These are phyloP conservation scores for Taphrorychus bicolor DNA, from an alignment of 2,888 invertebrate species.

Conservation along the genomic window DNA sequence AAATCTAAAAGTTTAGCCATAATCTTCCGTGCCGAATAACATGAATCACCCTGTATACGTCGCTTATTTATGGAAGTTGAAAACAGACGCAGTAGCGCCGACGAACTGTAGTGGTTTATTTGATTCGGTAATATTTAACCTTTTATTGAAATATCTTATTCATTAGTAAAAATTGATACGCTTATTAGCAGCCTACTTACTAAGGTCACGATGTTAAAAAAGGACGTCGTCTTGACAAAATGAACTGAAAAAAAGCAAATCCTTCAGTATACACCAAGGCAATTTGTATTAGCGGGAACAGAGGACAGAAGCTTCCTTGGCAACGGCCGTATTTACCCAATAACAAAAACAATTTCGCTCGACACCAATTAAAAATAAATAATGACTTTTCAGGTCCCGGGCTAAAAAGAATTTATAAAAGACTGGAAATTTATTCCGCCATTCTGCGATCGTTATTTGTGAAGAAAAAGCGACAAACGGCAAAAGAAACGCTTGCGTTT, in stretches of 20 bases:
- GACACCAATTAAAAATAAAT: slow-evolving; percentile 5
- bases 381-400: not conserved
- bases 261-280: not conserved
- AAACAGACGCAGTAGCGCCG: too few relatives aligned
- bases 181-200: too few relatives aligned
- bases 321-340: not conserved
- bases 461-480: slow-evolving; percentile 11
- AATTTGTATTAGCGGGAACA: not conserved
- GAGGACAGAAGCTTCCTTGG: not conserved
- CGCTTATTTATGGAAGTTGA: too few relatives aligned
- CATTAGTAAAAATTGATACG: too few relatives aligned
- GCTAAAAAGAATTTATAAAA: not conserved
- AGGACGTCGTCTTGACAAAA: not conserved
- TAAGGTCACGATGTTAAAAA: too few relatives aligned
- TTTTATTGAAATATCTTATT: too few relatives aligned
- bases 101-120: too few relatives aligned
- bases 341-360: not conserved
- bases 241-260: not conserved
- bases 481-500: slow-evolving; percentile 9
- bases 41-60: too few relatives aligned
- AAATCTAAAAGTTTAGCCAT: too few relatives aligned
- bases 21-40: too few relatives aligned
- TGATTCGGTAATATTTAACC: too few relatives aligned
- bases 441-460: not conserved
- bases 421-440: slow-evolving; percentile 2